Evolutionary conservation across 2,888 invertebrate species (phyloP).

Genomic region (Agrypnus murinus): DNA sequence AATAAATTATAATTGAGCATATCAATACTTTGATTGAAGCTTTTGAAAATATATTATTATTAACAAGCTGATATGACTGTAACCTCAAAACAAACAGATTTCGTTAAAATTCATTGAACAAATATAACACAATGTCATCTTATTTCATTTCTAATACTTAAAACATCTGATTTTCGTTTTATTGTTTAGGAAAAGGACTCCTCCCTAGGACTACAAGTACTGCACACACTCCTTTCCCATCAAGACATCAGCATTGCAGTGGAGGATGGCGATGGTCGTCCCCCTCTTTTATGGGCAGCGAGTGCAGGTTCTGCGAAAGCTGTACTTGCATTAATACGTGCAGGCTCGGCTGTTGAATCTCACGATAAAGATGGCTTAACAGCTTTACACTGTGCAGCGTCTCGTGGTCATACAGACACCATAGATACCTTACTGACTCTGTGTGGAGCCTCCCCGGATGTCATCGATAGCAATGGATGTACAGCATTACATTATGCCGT

Average conservation of each 20-base stretch:
- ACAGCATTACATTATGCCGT: conserved; percentile 98
- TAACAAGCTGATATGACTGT: no score
- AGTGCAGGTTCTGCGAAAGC: conserved; percentile 97
- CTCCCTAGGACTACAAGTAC: conserved; percentile 84
- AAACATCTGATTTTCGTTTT: not conserved
- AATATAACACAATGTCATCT: no score
- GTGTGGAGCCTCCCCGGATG: conserved; percentile 92
- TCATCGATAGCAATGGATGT: conserved; percentile 94
- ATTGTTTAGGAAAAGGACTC: conserved; percentile 67
- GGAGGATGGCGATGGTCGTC: conserved; percentile 93
- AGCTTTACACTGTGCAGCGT: conserved; percentile 97
- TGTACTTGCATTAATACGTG: conserved; percentile 89
- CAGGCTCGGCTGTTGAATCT: conserved; percentile 88
- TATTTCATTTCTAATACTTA: no score
- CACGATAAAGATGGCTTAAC: conserved; percentile 95
- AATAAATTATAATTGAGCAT: no score
- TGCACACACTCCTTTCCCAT: conserved; percentile 84
- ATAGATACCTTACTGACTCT: conserved; percentile 90
- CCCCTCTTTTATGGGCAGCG: conserved; percentile 97
- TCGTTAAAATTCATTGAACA: no score
- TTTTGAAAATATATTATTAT: no score
- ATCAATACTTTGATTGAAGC: no score
- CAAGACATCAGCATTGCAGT: conserved; percentile 89
- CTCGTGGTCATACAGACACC: conserved; percentile 94
- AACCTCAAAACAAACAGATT: no score